A percentile compares a stretch with the other conserved stretches of the same genome.
phyloP scores from a whole-genome alignment of 1,140 invertebrate species.

The Drosophila funebris region DNA sequence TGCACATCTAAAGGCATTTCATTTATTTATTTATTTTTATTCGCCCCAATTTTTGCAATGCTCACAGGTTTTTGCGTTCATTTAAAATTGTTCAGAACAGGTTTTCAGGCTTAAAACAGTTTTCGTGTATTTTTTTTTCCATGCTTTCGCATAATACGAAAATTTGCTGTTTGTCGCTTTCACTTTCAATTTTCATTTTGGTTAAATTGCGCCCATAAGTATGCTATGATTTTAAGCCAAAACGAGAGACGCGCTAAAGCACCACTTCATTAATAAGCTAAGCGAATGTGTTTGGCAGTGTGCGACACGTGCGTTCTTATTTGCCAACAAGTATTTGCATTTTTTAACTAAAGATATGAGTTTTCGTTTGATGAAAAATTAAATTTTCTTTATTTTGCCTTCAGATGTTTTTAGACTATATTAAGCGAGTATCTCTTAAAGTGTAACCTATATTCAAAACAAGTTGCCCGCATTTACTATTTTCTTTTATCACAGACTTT shows the following conservation, averaged over 20 bases:
- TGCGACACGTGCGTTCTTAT: slow-evolving; percentile 44
- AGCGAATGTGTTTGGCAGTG: neutral
- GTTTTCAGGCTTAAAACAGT: slow-evolving; percentile 21
- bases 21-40: slow-evolving; percentile 63
- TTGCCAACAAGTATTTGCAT: slow-evolving; percentile 40
- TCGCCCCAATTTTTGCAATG: slow-evolving; percentile 22
- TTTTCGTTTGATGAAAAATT: slow-evolving; percentile 4
- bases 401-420: no score
- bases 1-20: neutral
- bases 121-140: slow-evolving; percentile 1
- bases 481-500: neutral
- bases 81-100: slow-evolving; percentile 27
- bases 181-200: slow-evolving; percentile 40
- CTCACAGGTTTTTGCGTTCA: slow-evolving; percentile 20
- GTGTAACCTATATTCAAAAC: neutral
- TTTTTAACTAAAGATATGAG: slow-evolving; percentile 12
- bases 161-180: neutral
- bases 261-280: slow-evolving; percentile 52
- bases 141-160: neutral
- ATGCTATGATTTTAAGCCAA: slow-evolving; percentile 31
- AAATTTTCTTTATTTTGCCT: no score
- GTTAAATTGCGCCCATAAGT: slow-evolving; percentile 39
- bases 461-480: neutral
- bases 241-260: slow-evolving; percentile 20
- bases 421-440: no score